Conservation (phyloP, 2,797 vertebrate genomes). For the Odontamblyopus rebecca region DNA sequence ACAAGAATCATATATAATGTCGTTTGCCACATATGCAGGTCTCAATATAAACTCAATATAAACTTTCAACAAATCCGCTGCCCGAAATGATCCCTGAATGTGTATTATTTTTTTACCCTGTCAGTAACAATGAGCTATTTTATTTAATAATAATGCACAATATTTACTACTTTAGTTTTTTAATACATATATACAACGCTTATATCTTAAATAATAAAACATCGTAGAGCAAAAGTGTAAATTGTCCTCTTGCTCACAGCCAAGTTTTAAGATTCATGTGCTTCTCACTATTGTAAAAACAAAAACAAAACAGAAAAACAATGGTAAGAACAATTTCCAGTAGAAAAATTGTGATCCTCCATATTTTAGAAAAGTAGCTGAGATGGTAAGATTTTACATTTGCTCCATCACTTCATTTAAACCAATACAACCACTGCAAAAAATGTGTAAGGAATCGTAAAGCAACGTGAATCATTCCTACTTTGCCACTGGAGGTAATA, state of each 20-base stretch:
- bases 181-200: neutral
- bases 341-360: neutral
- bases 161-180: neutral
- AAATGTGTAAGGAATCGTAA: neutral
- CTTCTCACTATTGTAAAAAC: neutral
- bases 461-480: neutral
- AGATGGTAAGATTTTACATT: neutral
- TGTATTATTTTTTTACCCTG: too few species aligned
- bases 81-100: too few species aligned
- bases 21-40: too few species aligned
- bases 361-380: neutral
- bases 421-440: neutral
- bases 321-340: neutral
- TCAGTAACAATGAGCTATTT: too few species aligned
- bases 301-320: too few species aligned
- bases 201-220: neutral
- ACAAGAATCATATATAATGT: too few species aligned
- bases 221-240: neutral
- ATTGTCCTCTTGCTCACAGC: neutral
- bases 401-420: neutral
- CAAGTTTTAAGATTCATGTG: conserved; percentile 4
- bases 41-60: too few species aligned
- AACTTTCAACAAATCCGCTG: too few species aligned
- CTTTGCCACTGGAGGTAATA: neutral
- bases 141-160: too few species aligned